Evolutionary conservation across 1,140 invertebrate genomes (phyloP).

Genomic region (Amphibalanus amphitrite): DNA sequence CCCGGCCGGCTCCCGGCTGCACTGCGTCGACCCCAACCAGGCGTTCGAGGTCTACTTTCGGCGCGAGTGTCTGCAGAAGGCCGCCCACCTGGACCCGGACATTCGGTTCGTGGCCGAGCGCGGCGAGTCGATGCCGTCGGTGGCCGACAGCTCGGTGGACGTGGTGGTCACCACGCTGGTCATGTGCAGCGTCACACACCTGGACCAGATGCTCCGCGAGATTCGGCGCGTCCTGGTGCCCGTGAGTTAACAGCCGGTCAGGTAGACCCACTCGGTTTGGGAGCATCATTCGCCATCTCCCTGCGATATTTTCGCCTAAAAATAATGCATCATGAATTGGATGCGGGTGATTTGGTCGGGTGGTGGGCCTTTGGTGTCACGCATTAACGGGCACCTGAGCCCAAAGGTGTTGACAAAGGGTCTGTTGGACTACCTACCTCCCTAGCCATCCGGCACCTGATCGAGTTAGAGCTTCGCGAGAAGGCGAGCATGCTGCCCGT

Average conservation of each 20-base stretch:
- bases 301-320: background rate
- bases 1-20: constrained; percentile 21
- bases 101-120: background rate
- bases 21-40: constrained; percentile 22
- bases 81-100: background rate
- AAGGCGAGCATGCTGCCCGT: too few species aligned
- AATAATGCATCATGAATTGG: background rate
- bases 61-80: background rate
- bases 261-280: background rate
- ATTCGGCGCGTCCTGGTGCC: constrained; percentile 23
- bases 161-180: constrained; percentile 23
- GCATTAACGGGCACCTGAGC: background rate
- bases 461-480: too few species aligned
- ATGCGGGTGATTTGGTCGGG: background rate
- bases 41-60: constrained; percentile 20
- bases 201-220: constrained; percentile 20
- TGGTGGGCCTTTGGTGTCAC: background rate
- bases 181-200: constrained; percentile 21
- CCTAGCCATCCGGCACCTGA: too few species aligned
- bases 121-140: constrained; percentile 19
- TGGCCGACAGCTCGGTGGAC: constrained; percentile 21
- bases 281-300: background rate
- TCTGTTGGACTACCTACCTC: background rate
- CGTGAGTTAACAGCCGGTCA: constrained; percentile 15
- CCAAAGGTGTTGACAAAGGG: background rate